Evolutionary conservation across 1,140 invertebrate genomes (phyloP).

Genomic region (Gyrodactylus salaris): DNA sequence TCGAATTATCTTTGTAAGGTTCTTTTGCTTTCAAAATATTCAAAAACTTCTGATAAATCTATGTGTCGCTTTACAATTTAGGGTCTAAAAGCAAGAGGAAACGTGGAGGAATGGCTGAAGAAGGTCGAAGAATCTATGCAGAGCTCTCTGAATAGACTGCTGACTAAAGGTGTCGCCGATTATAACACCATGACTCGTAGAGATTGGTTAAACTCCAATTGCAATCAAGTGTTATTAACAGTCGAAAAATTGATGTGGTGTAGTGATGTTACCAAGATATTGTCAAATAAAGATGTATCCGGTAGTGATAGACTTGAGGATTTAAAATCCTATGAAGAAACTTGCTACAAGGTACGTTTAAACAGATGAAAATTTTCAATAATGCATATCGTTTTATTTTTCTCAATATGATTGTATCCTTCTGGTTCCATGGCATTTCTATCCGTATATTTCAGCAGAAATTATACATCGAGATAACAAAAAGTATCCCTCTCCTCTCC

Average conservation of each 20-base stretch:
- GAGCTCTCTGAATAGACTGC: conserved; percentile 15
- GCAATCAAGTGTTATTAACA: conserved; percentile 34
- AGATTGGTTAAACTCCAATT: conserved; percentile 28
- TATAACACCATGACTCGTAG: conserved; percentile 24
- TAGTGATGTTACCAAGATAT: conserved; percentile 32
- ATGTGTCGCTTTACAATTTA: conserved; percentile 12
- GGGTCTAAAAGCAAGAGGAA: conserved; percentile 45
- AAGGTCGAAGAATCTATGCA: conserved; percentile 33
- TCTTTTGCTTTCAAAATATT: no score
- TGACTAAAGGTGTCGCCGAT: conserved; percentile 29
- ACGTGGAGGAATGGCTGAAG: conserved; percentile 47
- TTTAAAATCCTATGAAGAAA: not conserved
- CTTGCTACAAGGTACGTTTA: not conserved
- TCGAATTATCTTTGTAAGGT: no score
- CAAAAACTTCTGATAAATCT: no score
- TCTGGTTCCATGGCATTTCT: no score
- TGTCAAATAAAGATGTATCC: conserved; percentile 26
- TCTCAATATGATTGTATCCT: no score
- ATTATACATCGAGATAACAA: no score
- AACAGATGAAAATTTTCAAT: not conserved
- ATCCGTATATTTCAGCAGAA: no score
- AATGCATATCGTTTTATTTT: no score
- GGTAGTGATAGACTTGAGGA: not conserved
- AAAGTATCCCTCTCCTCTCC: no score
- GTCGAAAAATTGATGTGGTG: conserved; percentile 58